A percentile compares a stretch with the other conserved stretches of the same genome.
Conservation (phyloP, 2,888 invertebrate genomes). For the Anoncus sp. region DNA sequence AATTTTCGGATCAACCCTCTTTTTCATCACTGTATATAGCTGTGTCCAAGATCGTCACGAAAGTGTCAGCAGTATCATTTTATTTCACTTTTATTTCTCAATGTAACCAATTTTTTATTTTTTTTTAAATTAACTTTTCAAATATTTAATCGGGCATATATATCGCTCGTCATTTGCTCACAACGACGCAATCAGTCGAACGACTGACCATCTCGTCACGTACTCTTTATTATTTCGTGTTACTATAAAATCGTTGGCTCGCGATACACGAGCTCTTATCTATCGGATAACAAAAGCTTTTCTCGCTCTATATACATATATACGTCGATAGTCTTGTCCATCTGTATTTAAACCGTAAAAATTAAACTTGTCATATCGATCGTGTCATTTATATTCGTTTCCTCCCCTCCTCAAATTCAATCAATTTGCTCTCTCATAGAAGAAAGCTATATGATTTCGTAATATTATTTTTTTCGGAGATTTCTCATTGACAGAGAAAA, state of each 20-base stretch:
- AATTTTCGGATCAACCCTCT: no score
- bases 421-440: no score
- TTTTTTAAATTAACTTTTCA: neutral
- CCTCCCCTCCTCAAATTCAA: no score
- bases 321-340: constrained; percentile 1
- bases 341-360: neutral
- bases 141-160: no score
- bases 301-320: neutral
- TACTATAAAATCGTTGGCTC: constrained; percentile 28
- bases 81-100: neutral
- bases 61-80: neutral
- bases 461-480: no score
- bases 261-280: constrained; percentile 53
- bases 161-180: constrained; percentile 3
- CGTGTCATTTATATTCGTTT: neutral
- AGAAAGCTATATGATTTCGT: no score
- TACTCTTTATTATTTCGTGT: constrained; percentile 21
- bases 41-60: no score
- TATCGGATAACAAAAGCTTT: constrained; percentile 51
- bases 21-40: no score
- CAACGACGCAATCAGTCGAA: constrained; percentile 43
- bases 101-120: no score
- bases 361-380: neutral
- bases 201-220: constrained; percentile 53
- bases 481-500: no score